Evolutionary conservation across 2,797 vertebrate species (phyloP), one percentile per base, ranked within the genome.

Genomic region (Sebastes paucispinis): DNA sequence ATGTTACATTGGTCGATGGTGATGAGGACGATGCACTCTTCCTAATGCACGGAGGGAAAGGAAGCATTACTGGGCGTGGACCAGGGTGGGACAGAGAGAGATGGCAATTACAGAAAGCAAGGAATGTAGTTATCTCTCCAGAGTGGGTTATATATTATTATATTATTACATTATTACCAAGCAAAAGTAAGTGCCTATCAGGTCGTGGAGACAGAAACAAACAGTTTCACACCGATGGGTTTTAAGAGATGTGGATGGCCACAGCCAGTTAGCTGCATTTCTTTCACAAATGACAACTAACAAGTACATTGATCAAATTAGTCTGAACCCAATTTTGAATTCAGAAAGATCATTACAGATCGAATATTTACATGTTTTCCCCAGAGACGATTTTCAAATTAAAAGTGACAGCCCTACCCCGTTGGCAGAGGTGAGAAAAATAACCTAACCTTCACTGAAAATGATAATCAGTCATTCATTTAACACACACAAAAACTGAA

Each of bases 41-140:
- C 52, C 79, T 86, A 84, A 90, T 87, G 86, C 69, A 71, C 65
- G 14, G 68, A 81, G 31, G 81, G 63, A 89, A 73, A 79, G 70
- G 59, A 87, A 43, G 5, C 75, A 71, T 84, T 80, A 86, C 77
- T 85, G 74, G 65, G 57, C 2, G 3, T 59, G 52, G 65, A 68
- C 39, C 9, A 29, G 65, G 52, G 25, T 13, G 18, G 29, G 60
- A 4, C 20, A 59, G 60, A 68, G 55, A 25, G 54, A 65, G 22
- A 11, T 22, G 2, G 50, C 5, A 36, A 5, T 32, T 43, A 34
- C 11, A 75, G 58, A 55, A 63, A 75, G 24, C 6, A n/a, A 32
- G 7, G 8, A 25, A 76, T 52, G 13, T n/a, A 24, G 31, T 57
- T 47, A 36, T 66, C 8, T 65, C 12, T 2, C 50, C 58, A 8